phyloP scores from a whole-genome alignment of 2,888 invertebrate species.

The Melanophora roralis region DNA sequence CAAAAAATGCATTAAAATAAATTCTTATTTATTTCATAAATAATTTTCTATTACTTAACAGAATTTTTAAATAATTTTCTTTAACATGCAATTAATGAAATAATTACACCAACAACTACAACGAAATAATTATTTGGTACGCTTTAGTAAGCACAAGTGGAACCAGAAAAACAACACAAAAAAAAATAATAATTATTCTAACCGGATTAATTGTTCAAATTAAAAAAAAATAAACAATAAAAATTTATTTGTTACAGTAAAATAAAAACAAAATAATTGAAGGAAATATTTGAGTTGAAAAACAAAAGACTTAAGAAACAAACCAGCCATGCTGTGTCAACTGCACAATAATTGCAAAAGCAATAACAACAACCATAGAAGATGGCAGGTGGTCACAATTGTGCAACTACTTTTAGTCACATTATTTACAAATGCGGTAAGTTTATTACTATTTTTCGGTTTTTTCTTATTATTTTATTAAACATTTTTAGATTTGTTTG shows the following conservation, averaged over 20 bases:
- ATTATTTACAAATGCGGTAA: conserved; percentile 70
- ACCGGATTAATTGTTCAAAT: conserved; percentile 40
- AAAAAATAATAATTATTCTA: conserved; percentile 14
- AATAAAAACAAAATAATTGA: neutral
- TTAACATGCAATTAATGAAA: conserved; percentile 34
- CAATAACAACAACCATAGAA: conserved; percentile 7
- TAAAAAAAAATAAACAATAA: neutral
- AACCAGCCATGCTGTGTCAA: conserved; percentile 55
- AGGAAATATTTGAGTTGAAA: neutral
- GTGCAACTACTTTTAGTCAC: conserved; percentile 66
- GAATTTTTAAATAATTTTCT: too few relatives aligned
- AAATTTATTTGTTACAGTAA: conserved; percentile 12
- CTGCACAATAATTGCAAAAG: conserved; percentile 18
- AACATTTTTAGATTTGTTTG: conserved; percentile 5
- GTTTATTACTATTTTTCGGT: conserved; percentile 50
- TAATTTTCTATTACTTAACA: neutral
- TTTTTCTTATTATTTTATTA: conserved; percentile 26
- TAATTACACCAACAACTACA: conserved; percentile 11
- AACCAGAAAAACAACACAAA: neutral
- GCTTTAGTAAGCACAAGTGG: conserved; percentile 44
- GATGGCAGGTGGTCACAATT: conserved; percentile 57
- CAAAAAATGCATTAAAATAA: too few relatives aligned
- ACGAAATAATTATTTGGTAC: conserved; percentile 46
- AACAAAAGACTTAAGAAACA: conserved; percentile 60
- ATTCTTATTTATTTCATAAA: too few relatives aligned